Percentiles rank a stretch among this genome's conserved stretches.
These are phyloP conservation scores for Carassius auratus DNA, from an alignment of 2,113 vertebrate genomes.

Conservation along the genomic window DNA sequence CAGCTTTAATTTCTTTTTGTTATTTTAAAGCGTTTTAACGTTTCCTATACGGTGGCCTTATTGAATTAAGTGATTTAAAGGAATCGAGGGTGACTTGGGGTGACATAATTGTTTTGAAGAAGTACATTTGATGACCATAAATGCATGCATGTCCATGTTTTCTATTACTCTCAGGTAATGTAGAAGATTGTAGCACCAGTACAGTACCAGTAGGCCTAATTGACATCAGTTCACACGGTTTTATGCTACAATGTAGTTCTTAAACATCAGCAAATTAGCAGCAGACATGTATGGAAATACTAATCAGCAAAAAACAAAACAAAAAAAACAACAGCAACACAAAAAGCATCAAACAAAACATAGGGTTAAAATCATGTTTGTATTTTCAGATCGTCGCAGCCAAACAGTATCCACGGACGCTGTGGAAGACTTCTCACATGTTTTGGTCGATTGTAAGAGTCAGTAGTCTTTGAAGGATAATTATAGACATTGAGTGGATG, in stretches of 20 bases:
- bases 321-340: neutral
- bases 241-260: too few species aligned
- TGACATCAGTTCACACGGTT: neutral
- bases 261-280: neutral
- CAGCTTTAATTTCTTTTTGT: too few species aligned
- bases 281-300: neutral
- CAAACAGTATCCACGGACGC: neutral
- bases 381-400: neutral
- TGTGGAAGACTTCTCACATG: conserved; percentile 8
- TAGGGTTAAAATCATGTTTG: too few species aligned
- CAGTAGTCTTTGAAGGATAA: conserved; percentile 33
- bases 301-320: neutral
- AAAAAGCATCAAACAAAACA: too few species aligned
- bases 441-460: conserved; percentile 9
- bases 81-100: neutral
- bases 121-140: neutral
- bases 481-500: conserved; percentile 58
- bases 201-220: neutral
- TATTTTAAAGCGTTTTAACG: neutral
- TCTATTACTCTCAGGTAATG: neutral
- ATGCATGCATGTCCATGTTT: neutral
- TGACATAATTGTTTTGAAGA: neutral
- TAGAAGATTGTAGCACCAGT: neutral
- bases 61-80: neutral
- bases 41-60: neutral